Conservation (phyloP, 2,888 invertebrate genomes). For the Diarsia dahlii region DNA sequence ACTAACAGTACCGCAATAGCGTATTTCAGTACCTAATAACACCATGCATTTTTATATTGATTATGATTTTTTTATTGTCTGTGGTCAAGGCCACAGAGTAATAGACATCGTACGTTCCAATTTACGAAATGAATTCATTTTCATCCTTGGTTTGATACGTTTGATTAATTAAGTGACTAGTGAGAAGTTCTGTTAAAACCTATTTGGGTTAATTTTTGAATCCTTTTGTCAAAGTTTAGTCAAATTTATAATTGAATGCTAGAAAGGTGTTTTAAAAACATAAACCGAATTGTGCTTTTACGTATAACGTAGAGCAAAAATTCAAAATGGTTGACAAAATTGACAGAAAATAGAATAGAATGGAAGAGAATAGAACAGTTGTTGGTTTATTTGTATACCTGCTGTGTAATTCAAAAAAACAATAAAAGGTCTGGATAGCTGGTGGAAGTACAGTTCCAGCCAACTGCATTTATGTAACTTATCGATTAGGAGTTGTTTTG, state of each 20-base stretch:
- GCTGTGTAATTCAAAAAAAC: constrained; percentile 77
- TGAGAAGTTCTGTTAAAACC: background rate
- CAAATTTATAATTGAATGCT: background rate
- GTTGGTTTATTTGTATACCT: constrained; percentile 81
- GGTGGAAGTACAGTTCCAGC: constrained; percentile 75
- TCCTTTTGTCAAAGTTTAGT: background rate
- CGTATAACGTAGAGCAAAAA: constrained; percentile 68
- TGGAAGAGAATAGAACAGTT: constrained; percentile 78
- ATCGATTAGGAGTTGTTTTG: constrained; percentile 78
- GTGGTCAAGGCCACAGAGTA: constrained; percentile 8
- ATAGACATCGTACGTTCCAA: constrained; percentile 3
- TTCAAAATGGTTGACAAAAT: constrained; percentile 81
- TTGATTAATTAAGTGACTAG: background rate
- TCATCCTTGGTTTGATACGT: background rate
- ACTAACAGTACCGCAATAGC: no score
- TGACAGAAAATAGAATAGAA: constrained; percentile 80
- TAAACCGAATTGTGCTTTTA: constrained; percentile 26
- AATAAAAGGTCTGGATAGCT: constrained; percentile 57
- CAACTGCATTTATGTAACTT: constrained; percentile 78
- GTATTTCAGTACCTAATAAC: background rate
- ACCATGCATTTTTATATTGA: constrained; percentile 12
- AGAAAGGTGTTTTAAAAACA: background rate
- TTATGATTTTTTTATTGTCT: constrained; percentile 32
- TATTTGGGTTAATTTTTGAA: background rate
- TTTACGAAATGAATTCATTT: background rate